These are phyloP conservation scores for Thunnus maccoyii DNA, from an alignment of 2,113 vertebrate species.

Conservation along the genomic window DNA sequence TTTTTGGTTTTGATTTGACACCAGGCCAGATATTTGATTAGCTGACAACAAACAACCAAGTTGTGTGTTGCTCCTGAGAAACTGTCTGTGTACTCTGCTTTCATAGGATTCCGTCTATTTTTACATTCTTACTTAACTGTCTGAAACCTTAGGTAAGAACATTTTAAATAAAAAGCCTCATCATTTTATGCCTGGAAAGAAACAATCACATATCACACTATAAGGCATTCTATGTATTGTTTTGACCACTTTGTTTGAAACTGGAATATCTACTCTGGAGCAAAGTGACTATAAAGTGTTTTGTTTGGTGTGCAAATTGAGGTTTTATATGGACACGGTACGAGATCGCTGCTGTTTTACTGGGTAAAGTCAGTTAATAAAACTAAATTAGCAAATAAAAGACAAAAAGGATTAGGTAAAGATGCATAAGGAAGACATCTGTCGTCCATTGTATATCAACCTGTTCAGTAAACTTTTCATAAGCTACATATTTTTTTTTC, in stretches of 20 bases:
- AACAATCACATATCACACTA: background rate
- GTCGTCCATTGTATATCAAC: background rate
- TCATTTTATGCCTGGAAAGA: background rate
- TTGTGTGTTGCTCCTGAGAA: conserved; percentile 16
- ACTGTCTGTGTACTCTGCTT: background rate
- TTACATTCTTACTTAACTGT: background rate
- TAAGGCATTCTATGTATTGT: background rate
- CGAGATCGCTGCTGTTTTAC: background rate
- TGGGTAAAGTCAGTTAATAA: background rate
- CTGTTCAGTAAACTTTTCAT: background rate
- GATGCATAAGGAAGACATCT: background rate
- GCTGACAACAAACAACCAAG: conserved; percentile 26
- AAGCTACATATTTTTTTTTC: background rate
- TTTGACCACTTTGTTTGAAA: background rate
- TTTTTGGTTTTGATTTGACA: conserved; percentile 31
- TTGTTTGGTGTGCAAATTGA: background rate
- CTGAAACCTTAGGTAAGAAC: background rate
- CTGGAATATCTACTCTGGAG: background rate
- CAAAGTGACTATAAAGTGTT: background rate
- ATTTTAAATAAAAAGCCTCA: background rate
- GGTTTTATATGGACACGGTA: background rate
- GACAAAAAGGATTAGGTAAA: background rate
- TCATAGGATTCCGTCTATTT: background rate
- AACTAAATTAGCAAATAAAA: background rate
- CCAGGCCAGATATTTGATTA: conserved; percentile 24